Percentiles rank a stretch among this genome's conserved stretches.
phyloP scores from a whole-genome alignment of 2,888 invertebrate genomes.

The Drosophila nr. perissopoda region DNA sequence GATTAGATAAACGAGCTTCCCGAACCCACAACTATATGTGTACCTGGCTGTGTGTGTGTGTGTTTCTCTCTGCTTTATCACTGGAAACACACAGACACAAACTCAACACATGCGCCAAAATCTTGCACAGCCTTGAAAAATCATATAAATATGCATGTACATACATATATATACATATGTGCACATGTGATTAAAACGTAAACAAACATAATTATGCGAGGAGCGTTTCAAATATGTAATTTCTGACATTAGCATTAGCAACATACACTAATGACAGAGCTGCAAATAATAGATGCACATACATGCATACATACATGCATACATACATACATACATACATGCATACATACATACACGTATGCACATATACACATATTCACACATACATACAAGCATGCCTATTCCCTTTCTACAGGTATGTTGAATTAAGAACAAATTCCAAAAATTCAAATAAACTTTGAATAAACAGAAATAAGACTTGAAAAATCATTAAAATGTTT shows the following conservation, averaged over 20 bases:
- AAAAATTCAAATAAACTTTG: not conserved
- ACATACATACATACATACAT: not conserved
- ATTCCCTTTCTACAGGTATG: not conserved
- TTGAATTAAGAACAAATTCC: not conserved
- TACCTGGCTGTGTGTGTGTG: not conserved
- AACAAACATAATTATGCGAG: slow-evolving; percentile 55
- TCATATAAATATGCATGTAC: slow-evolving; percentile 31
- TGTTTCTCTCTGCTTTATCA: slow-evolving; percentile 30
- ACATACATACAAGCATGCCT: not conserved
- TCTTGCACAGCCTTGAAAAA: slow-evolving; percentile 58
- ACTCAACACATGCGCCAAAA: slow-evolving; percentile 54
- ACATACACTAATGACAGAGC: not conserved
- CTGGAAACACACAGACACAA: slow-evolving; percentile 6
- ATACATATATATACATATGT: slow-evolving; percentile 7
- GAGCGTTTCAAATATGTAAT: slow-evolving; percentile 27
- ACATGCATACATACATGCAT: not conserved
- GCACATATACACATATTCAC: not conserved
- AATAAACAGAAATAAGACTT: not conserved
- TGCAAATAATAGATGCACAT: not conserved
- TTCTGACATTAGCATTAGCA: not conserved
- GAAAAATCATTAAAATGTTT: not conserved
- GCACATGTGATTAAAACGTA: slow-evolving; percentile 49
- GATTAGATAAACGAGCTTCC: slow-evolving; percentile 64
- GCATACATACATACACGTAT: not conserved
- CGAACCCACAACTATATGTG: slow-evolving; percentile 18